Evolutionary conservation across 2,797 vertebrate species (phyloP), one percentile per base, ranked within the genome.

Genomic region (Centropyge bicolor): DNA sequence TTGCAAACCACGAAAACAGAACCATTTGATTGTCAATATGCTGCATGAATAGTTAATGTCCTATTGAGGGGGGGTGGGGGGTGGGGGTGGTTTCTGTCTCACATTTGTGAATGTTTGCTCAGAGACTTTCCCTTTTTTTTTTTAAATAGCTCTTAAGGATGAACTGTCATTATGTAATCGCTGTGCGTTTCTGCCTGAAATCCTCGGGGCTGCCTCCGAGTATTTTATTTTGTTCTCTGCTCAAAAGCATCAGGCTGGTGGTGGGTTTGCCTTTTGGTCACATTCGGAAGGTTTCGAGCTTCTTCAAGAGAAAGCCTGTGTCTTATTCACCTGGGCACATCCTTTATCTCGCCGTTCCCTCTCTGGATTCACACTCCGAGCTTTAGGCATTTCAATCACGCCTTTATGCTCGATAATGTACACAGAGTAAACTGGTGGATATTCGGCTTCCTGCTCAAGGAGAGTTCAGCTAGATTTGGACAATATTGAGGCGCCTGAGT

Each of bases 1-100:
- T 69, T 38, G 73, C 74, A 72, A 78, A 81, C 35, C 70, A 51
- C 70, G 49, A 81, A 83, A 83, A 81, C 68, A 66, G 67, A 86
- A 59, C 40, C 65, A 66, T 83, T 85, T 84, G 76, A 89, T 91
- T 84, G 85, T 79, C 86, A 78, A 82, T 76, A 80, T 63, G 80
- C 83, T 43, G 76, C 88, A 91, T 94, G 83, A 92, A 94, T 91
- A 84, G 56, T 92, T 89, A 82, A 92, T 92, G 74, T 46, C 38
- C 85, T 86, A 74, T 90, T 90, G 87, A 64, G 60, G 35, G 68
- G 75, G 43, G 69, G 77, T n/a, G 60, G 35, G 68, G 75, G 43
- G 69, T 77, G n/a, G n/a, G n/a, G n/a, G n/a, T 62, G 70, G 73
- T 87, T 90, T 86, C 84, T 72, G 78, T 64, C 79, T 83, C 78